phyloP scores from a whole-genome alignment of 2,113 vertebrate species.

The Bos javanicus region DNA sequence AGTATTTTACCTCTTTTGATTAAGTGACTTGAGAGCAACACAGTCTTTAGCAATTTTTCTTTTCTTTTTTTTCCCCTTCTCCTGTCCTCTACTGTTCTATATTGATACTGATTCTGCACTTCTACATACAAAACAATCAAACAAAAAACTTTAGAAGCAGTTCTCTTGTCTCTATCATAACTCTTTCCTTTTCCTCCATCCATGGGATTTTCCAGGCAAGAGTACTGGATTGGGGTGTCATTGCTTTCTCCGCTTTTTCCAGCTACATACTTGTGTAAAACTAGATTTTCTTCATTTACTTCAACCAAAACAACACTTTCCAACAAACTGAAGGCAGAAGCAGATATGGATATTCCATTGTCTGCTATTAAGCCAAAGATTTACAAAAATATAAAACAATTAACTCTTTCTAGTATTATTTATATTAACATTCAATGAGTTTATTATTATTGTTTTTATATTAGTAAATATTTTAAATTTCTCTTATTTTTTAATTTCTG shows the following conservation, averaged over 20 bases:
- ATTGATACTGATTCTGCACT: neutral
- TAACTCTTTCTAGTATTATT: neutral
- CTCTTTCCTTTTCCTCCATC: neutral
- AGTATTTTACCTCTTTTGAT: neutral
- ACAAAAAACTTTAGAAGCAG: neutral
- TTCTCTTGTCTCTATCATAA: neutral
- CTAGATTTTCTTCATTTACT: constrained; percentile 7
- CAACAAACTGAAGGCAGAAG: constrained; percentile 6
- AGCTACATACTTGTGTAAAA: neutral
- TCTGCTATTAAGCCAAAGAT: neutral
- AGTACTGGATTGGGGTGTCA: neutral
- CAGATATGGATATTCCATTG: constrained; percentile 4
- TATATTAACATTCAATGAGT: neutral
- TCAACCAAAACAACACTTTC: constrained; percentile 32
- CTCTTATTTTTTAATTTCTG: constrained; percentile 11
- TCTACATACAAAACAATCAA: neutral
- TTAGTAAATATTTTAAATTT: neutral
- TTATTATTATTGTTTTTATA: neutral
- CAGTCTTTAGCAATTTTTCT: neutral
- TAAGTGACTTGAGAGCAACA: neutral
- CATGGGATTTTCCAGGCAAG: neutral
- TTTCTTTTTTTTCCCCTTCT: neutral
- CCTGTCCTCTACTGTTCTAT: neutral
- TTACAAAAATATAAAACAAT: neutral
- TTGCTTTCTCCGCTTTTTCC: neutral